A percentile compares a stretch with the other conserved stretches of the same genome.
phyloP scores from a whole-genome alignment of 1,140 invertebrate species.

The Glossosoma conforme region DNA sequence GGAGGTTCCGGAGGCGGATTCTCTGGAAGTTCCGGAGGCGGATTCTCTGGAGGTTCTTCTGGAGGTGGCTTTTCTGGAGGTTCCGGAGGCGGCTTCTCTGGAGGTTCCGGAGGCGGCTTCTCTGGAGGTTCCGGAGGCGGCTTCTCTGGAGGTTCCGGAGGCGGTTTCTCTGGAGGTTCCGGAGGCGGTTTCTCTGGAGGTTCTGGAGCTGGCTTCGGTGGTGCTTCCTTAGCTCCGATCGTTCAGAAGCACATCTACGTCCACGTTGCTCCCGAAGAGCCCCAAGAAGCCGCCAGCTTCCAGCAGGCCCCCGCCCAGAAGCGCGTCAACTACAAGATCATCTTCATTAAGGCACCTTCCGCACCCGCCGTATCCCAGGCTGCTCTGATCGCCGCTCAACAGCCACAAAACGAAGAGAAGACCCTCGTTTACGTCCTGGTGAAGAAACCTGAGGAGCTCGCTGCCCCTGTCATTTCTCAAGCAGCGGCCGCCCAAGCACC shows the following conservation, averaged over 20 bases:
- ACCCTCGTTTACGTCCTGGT: no score
- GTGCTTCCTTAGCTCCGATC: constrained; percentile 50
- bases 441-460: constrained; percentile 67
- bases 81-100: neutral
- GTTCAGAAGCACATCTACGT: constrained; percentile 72
- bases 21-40: neutral
- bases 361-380: constrained; percentile 62
- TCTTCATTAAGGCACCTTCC: constrained; percentile 73
- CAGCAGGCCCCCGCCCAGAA: constrained; percentile 43
- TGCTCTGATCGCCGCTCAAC: constrained; percentile 58
- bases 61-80: neutral
- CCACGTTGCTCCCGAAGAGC: constrained; percentile 67
- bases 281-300: constrained; percentile 35
- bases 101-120: neutral
- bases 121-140: neutral
- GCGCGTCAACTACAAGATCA: constrained; percentile 74
- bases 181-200: neutral
- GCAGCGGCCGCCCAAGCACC: constrained; percentile 63
- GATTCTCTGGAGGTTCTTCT: neutral
- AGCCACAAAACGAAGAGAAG: constrained; percentile 68
- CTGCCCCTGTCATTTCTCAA: constrained; percentile 62
- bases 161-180: no score
- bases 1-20: neutral
- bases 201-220: neutral
- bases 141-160: neutral